Conservation (phyloP, 2,113 vertebrate species). For the Astatotilapia flaviijosephi region DNA sequence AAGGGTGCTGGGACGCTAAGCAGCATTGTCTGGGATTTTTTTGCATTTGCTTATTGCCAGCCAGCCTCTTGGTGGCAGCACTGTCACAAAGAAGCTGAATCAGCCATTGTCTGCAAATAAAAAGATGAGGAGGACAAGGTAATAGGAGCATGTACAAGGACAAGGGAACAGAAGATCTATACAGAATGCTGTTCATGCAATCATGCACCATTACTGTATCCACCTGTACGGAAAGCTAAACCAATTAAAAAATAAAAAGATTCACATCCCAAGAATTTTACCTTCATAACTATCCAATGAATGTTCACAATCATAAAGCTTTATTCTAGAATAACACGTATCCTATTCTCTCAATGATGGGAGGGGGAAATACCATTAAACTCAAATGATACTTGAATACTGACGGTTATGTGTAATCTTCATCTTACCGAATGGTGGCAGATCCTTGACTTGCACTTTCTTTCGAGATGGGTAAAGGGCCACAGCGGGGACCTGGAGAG, state of each 20-base stretch:
- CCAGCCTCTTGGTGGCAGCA: slow-evolving; percentile 47
- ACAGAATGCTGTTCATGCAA: neutral
- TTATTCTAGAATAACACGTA: neutral
- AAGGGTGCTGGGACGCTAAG: neutral
- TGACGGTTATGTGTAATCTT: accelerated
- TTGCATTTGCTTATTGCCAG: neutral
- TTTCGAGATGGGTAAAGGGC: slow-evolving; percentile 91
- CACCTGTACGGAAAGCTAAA: neutral
- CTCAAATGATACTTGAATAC: neutral
- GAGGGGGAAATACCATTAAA: no score
- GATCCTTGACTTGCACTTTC: slow-evolving; percentile 93
- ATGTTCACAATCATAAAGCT: neutral
- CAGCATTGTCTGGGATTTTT: slow-evolving; percentile 22
- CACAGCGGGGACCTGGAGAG: slow-evolving; percentile 87
- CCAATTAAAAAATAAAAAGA: neutral
- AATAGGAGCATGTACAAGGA: neutral
- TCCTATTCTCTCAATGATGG: neutral
- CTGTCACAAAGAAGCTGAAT: neutral
- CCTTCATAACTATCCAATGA: neutral
- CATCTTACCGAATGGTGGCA: slow-evolving; percentile 89
- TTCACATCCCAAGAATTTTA: neutral
- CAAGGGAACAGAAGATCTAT: neutral
- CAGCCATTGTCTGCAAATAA: slow-evolving; percentile 14
- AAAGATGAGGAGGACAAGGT: neutral
- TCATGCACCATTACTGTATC: neutral